These are phyloP conservation scores for Glyptemys insculpta DNA, from an alignment of 2,797 vertebrate genomes.

Conservation along the genomic window DNA sequence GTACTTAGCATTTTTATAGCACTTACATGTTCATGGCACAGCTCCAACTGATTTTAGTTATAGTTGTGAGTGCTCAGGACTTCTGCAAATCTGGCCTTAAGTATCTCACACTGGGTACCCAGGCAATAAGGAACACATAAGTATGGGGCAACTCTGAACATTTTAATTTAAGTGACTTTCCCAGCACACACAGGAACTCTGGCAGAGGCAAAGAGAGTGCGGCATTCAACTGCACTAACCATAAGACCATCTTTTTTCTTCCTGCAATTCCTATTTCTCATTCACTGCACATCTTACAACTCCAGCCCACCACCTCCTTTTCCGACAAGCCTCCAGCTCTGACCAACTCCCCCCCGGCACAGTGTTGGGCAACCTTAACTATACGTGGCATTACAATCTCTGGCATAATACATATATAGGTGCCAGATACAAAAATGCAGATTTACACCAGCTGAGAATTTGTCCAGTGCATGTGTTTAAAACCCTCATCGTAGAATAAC, in stretches of 20 bases:
- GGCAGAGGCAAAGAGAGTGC: neutral
- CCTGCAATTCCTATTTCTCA: neutral
- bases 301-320: neutral
- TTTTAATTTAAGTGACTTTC: neutral
- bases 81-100: neutral
- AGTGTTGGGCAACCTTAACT: neutral
- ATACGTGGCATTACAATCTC: neutral
- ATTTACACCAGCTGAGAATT: neutral
- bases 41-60: neutral
- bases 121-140: neutral
- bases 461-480: constrained; percentile 28
- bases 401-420: neutral
- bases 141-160: neutral
- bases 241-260: neutral
- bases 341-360: neutral
- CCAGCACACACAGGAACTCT: neutral
- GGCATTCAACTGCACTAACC: neutral
- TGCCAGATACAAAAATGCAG: neutral
- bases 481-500: constrained; percentile 37
- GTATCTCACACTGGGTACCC: neutral
- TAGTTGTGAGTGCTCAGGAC: neutral
- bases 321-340: neutral
- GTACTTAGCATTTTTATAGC: neutral
- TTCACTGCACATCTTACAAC: neutral
- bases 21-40: neutral